These are phyloP conservation scores for Irena cyanogastra DNA, from an alignment of 2,113 vertebrate species.

Conservation along the genomic window DNA sequence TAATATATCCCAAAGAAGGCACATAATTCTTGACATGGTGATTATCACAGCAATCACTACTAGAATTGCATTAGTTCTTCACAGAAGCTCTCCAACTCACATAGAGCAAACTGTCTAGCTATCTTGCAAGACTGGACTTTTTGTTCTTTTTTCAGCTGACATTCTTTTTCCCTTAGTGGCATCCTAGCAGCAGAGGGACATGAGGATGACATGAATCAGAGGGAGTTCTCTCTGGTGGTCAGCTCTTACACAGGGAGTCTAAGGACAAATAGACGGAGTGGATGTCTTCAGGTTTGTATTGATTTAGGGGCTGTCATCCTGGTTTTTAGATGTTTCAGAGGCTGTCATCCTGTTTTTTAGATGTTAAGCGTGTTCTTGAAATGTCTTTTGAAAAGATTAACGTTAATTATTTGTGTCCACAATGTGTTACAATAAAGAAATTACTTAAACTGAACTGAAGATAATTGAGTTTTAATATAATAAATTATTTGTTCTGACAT, in stretches of 20 bases:
- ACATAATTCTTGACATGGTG: background rate
- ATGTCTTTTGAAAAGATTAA: background rate
- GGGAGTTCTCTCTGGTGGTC: background rate
- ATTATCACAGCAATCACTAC: background rate
- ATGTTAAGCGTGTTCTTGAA: background rate
- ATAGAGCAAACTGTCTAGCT: background rate
- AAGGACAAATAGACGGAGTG: background rate
- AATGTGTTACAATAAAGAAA: background rate
- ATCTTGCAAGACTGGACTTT: background rate
- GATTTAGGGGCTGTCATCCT: background rate
- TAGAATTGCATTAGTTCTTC: background rate
- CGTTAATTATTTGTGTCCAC: background rate
- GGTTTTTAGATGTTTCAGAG: background rate
- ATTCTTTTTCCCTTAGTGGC: background rate
- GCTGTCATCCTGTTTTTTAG: background rate
- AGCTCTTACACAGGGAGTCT: background rate
- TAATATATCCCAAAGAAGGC: background rate
- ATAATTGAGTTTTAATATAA: background rate
- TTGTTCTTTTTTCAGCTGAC: background rate
- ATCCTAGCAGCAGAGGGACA: background rate
- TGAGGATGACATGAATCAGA: accelerated
- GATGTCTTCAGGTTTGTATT: background rate
- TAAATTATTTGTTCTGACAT: background rate
- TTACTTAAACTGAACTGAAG: background rate
- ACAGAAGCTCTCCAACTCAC: background rate